These are phyloP conservation scores for Gadus macrocephalus DNA, from an alignment of 2,113 vertebrate genomes.

Conservation along the genomic window DNA sequence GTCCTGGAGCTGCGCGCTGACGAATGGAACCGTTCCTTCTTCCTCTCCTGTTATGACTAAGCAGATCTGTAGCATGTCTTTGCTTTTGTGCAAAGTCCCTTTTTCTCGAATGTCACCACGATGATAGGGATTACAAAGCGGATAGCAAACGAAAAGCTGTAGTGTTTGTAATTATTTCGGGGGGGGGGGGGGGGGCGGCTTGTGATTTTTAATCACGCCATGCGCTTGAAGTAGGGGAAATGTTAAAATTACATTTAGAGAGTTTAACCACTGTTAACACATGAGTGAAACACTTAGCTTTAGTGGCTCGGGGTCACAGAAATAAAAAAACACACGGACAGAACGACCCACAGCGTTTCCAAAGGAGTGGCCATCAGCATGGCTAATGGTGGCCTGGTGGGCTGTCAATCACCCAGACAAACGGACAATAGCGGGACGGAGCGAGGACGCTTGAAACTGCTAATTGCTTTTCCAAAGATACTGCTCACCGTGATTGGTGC, in stretches of 20 bases:
- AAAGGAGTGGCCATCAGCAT: conserved; percentile 55
- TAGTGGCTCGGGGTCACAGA: conserved; percentile 59
- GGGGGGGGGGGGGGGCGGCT: conserved; percentile 5
- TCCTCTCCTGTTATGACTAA: conserved; percentile 34
- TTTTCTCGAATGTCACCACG: conserved; percentile 55
- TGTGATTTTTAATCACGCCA: conserved; percentile 57
- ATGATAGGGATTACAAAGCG: conserved; percentile 66
- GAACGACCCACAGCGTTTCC: conserved; percentile 45
- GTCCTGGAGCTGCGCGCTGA: conserved; percentile 41
- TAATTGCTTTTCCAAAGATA: conserved; percentile 59
- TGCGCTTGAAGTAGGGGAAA: conserved; percentile 58
- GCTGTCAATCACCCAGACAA: conserved; percentile 64
- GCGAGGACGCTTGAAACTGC: conserved; percentile 61
- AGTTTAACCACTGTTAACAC: conserved; percentile 69
- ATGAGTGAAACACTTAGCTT: conserved; percentile 61
- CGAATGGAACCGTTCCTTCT: conserved; percentile 45
- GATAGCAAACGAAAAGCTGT: conserved; percentile 30
- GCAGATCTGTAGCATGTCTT: conserved; percentile 41
- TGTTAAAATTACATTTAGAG: conserved; percentile 62
- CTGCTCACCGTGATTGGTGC: conserved; percentile 37
- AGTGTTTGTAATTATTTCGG: conserved; percentile 65
- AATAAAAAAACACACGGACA: conserved; percentile 29
- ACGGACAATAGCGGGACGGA: conserved; percentile 63
- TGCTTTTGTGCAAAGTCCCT: conserved; percentile 61
- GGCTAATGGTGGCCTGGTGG: conserved; percentile 64